phyloP scores from a whole-genome alignment of 2,888 invertebrate species.

The Aleiodes testaceus region DNA sequence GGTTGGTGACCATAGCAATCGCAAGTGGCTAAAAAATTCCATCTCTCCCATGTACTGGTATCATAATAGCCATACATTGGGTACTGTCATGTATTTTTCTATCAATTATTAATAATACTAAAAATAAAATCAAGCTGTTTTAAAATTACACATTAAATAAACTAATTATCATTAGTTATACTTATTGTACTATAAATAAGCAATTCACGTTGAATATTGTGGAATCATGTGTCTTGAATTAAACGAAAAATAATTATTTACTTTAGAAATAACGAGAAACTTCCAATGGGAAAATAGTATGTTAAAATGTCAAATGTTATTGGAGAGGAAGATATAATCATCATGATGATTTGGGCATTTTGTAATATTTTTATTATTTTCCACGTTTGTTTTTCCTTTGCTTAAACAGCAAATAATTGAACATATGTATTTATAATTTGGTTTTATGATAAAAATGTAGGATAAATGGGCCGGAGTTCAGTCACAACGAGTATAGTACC shows the following conservation, averaged over 20 bases:
- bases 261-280: too few relatives aligned
- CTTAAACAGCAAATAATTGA: conserved; percentile 7
- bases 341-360: not conserved
- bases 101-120: conserved; percentile 59
- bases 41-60: conserved; percentile 48
- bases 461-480: too few relatives aligned
- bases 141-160: conserved; percentile 37
- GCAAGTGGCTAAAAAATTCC: conserved; percentile 35
- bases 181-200: not conserved
- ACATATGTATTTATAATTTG: conserved; percentile 2
- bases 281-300: too few relatives aligned
- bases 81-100: conserved; percentile 71
- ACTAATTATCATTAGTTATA: not conserved
- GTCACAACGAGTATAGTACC: too few relatives aligned
- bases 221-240: too few relatives aligned
- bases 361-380: conserved; percentile 11
- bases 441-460: too few relatives aligned
- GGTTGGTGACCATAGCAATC: not conserved
- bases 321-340: not conserved
- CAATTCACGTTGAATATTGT: too few relatives aligned
- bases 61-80: conserved; percentile 59
- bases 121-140: conserved; percentile 62
- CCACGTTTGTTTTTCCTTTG: not conserved
- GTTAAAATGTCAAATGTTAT: too few relatives aligned
- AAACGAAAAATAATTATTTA: too few relatives aligned